Percentiles rank a stretch among this genome's conserved stretches.
Conservation (phyloP, 2,888 invertebrate species). For the Sphecodes monilicornis region DNA sequence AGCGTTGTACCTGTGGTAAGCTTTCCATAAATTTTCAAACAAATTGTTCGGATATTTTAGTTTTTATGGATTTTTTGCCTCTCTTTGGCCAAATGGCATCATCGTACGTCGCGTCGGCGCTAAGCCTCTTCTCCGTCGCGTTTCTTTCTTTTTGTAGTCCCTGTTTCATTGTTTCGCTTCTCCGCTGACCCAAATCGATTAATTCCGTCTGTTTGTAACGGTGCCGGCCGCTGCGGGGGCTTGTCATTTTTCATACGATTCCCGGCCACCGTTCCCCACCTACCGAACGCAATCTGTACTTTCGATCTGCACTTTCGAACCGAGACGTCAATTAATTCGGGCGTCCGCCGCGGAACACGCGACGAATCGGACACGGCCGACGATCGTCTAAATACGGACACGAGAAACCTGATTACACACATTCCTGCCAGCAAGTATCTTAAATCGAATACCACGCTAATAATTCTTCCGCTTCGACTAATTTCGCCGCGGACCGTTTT, state of each 20-base stretch:
- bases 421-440: neutral
- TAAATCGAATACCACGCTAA: neutral
- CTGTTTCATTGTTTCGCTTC: neutral
- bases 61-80: no score
- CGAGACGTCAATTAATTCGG: conserved; percentile 51
- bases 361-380: neutral
- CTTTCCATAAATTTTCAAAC: no score
- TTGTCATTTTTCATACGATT: conserved; percentile 49
- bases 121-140: neutral
- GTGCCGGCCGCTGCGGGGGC: conserved; percentile 31
- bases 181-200: conserved; percentile 30
- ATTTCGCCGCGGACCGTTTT: neutral
- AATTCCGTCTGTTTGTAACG: conserved; percentile 36
- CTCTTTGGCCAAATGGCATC: no score
- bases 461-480: conserved; percentile 6
- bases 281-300: conserved; percentile 34
- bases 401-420: neutral
- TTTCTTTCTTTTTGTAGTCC: neutral
- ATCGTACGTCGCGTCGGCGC: neutral
- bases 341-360: conserved; percentile 17
- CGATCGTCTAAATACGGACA: conserved; percentile 37
- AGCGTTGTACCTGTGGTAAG: no score
- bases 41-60: no score
- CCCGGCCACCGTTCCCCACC: conserved; percentile 16
- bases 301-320: conserved; percentile 52